These are phyloP conservation scores for Corythoichthys haematopterus DNA, from an alignment of 2,113 vertebrate species.

Conservation along the genomic window DNA sequence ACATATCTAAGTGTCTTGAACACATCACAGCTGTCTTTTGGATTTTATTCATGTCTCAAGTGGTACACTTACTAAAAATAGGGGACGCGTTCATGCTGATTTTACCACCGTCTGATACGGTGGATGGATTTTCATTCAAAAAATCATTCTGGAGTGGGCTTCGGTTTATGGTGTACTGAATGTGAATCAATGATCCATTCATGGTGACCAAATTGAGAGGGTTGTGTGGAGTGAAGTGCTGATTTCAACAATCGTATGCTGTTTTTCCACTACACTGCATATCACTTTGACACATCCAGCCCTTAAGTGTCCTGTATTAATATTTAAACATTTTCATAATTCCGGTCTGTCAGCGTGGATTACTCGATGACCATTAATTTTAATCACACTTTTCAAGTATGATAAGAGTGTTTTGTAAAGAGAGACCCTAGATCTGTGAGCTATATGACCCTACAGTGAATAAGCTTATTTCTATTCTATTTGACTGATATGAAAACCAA, in stretches of 20 bases:
- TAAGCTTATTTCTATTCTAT: background rate
- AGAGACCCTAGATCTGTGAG: background rate
- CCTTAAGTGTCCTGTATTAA: conserved; percentile 49
- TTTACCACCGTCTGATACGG: background rate
- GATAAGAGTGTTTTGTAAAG: background rate
- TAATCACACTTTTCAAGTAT: conserved; percentile 3
- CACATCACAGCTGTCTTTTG: background rate
- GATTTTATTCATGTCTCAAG: conserved; percentile 1
- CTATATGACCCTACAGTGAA: background rate
- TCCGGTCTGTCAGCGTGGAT: conserved; percentile 45
- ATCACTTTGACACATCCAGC: conserved; percentile 30
- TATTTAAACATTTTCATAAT: conserved; percentile 44
- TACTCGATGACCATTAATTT: conserved; percentile 24
- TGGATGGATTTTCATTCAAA: conserved; percentile 29
- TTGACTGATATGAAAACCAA: background rate
- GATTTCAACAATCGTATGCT: conserved; percentile 7
- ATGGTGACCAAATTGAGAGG: background rate
- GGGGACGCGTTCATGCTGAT: background rate
- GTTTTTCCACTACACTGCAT: conserved; percentile 19
- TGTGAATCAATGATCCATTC: conserved; percentile 22
- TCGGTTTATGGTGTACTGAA: background rate
- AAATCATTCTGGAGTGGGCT: background rate
- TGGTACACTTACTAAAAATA: conserved; percentile 14
- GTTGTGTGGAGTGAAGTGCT: background rate
- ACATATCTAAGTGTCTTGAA: conserved; percentile 21